A percentile compares a stretch with the other conserved stretches of the same genome.
phyloP scores from a whole-genome alignment of 2,888 invertebrate species.

The Timema cristinae region DNA sequence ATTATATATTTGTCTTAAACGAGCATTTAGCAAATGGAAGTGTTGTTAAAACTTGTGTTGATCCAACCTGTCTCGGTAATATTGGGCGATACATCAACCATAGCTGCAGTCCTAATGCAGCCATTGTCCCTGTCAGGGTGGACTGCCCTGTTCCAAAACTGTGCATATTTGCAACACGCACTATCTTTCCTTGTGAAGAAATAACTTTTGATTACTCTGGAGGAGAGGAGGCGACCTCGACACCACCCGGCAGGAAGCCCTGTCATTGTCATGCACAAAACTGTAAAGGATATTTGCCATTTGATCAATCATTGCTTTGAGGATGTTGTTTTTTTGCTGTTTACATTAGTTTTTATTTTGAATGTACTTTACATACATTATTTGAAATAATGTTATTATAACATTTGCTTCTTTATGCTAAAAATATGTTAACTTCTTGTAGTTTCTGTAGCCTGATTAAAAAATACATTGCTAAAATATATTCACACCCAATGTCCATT shows the following conservation, averaged over 20 bases:
- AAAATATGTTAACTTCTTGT: too few relatives aligned
- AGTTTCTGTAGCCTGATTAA: too few relatives aligned
- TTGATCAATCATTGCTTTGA: conserved; percentile 36
- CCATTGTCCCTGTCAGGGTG: conserved; percentile 68
- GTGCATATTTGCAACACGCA: conserved; percentile 59
- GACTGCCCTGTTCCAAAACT: conserved; percentile 70
- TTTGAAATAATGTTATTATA: too few relatives aligned
- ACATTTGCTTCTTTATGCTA: too few relatives aligned
- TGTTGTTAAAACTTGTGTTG: conserved; percentile 62
- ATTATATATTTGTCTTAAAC: conserved; percentile 78
- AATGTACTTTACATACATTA: too few relatives aligned
- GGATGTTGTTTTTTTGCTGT: too few relatives aligned
- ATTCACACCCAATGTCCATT: too few relatives aligned
- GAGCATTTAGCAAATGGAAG: conserved; percentile 55
- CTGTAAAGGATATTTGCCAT: conserved; percentile 56
- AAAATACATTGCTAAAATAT: too few relatives aligned
- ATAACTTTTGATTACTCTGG: conserved; percentile 75
- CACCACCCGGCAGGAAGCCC: conserved; percentile 20
- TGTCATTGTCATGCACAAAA: conserved; percentile 56
- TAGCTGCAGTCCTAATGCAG: conserved; percentile 79
- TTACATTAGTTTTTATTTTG: too few relatives aligned
- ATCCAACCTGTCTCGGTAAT: conserved; percentile 76
- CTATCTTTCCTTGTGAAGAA: conserved; percentile 63
- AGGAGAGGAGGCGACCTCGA: conserved; percentile 26
- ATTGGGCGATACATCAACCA: conserved; percentile 91